Evolutionary conservation across 1,140 invertebrate genomes (phyloP), one percentile per base, ranked within the genome.

Genomic region (Aphaenogaster rudis): DNA sequence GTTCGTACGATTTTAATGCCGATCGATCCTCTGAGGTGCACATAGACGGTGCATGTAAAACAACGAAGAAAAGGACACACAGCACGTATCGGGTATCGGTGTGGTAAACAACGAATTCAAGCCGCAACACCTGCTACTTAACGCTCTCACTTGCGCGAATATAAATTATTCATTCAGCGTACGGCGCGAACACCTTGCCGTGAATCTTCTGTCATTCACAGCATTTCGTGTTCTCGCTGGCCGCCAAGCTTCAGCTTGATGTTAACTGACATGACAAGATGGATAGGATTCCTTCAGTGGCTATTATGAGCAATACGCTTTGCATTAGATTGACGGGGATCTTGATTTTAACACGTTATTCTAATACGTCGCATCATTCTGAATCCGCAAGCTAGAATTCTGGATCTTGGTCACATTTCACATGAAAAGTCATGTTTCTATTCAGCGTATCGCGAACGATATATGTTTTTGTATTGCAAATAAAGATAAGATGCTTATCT

Each of bases 81-180:
- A 11, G 2, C 33, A 13, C 17, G 67, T 17, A 50, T 6, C 8
- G 57, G 39, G 45, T 13, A 39, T 21, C 50, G 61, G 2, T 50
- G 80, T 61, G 52, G 48, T 86, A 80, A 89, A 89, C 88, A 90
- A 52, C 50, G 36, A 90, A 81, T 86, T 89, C 82, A 69, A 63
- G 76, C 74, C 69, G 63, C 88, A 86, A 80, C 87, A 86, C 81
- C 81, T 86, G 81, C 88, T 81, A 90, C 82, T 89, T 86, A 86
- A 69, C 88, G 74, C 57, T 86, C 76, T 86, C 69, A 59, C 52
- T 72, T 21, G 67, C 28, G 52, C 42, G 39, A 81, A 71, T 63
- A 90, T 90, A 90, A 90, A 90, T 89, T 86, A 90, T 90, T 90
- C 88, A 90, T 90, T 71, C 69, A 50, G 39, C 67, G 28, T 67